Conservation (phyloP, 92 coral and sea anemone species). For the Parazoanthus atlanticus region DNA sequence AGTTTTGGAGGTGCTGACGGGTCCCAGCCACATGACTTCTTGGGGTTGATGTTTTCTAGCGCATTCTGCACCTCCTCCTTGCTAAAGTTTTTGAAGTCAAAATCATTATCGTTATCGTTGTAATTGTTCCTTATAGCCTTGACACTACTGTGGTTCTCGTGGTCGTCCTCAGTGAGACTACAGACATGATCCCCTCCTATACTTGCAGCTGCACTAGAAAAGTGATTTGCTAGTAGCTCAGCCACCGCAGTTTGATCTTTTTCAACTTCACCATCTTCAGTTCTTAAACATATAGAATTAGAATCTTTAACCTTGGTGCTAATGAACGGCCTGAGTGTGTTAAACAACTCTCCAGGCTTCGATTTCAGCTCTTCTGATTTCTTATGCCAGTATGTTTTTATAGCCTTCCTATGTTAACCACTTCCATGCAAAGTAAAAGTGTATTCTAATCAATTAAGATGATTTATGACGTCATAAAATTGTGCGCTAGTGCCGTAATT, state of each 20-base stretch:
- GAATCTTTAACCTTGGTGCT: conserved; percentile 43
- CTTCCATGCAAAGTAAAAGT: too few species aligned
- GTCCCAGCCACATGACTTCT: conserved; percentile 62
- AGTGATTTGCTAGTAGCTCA: conserved; percentile 23
- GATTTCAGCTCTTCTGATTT: conserved; percentile 59
- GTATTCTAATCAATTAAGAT: too few species aligned
- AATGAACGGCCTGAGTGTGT: conserved; percentile 58
- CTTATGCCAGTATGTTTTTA: conserved; percentile 50
- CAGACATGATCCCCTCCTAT: conserved; percentile 32
- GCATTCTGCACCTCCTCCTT: conserved; percentile 55
- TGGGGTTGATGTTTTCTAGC: conserved; percentile 48
- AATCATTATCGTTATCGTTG: conserved; percentile 24
- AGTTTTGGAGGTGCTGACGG: conserved; percentile 50
- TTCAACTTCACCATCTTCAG: conserved; percentile 36
- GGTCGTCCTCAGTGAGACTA: conserved; percentile 25
- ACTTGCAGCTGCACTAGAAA: conserved; percentile 23
- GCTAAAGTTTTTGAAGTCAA: conserved; percentile 41
- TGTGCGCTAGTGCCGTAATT: too few species aligned
- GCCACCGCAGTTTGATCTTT: too few species aligned
- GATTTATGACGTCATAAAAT: too few species aligned
- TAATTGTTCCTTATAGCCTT: conserved; percentile 1
- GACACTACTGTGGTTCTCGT: conserved; percentile 25
- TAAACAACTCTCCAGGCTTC: conserved; percentile 45
- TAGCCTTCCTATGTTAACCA: conserved; percentile 54
- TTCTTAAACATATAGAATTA: conserved; percentile 36